Base-by-base conservation (phyloP, 2,888 invertebrate genomes). In the Margaritifera margaritifera region DNA sequence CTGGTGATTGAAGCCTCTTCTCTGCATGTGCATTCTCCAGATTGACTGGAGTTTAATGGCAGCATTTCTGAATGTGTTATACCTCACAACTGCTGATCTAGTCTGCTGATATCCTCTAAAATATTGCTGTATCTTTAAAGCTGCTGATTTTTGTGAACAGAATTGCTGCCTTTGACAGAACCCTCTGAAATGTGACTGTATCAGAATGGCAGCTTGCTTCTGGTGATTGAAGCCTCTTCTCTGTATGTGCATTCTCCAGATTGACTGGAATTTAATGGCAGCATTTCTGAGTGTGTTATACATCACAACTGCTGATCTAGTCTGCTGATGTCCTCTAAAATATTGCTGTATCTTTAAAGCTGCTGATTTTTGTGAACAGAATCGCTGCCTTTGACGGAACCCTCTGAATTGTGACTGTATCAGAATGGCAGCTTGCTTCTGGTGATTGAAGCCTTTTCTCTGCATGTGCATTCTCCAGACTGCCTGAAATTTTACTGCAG, bases 391-490 rank as follows among this genome's bases (percentile, higher is more conserved):
- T 60, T 42, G 11, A 5, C 50, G 22, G 52, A 61, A 58, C 5
- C 66, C 57, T 68, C 78, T 77, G 56, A 66, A 76, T 27, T 63
- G 58, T 31, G 64, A 24, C 71, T 84, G 82, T n/a, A 83, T 72
- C 11, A 55, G 31, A 18, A 75, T 61, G 22, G 69, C 78, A 61
- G 77, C 73, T 27, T 57, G 18, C 31, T 64, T 69, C 15, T 68
- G n/a, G 56, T 25, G 64, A 55, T 22, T 60, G 53, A 65, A 74
- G 5, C 27, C 53, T 54, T 58, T 63, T 22, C 67, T 69, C 20
- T 22, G 64, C 59, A 18, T 52, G 61, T 69, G 57, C 51, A 52
- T 71, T 52, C 75, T 68, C 50, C 64, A 67, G 1, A 55, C 51
- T 51, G 62, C 27, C 64, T 76, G 77, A 25, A 72, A 65, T 25